A percentile compares a stretch with the other conserved stretches of the same genome.
Evolutionary conservation across 2,113 vertebrate genomes (phyloP).

Genomic region (Macrotis lagotis): DNA sequence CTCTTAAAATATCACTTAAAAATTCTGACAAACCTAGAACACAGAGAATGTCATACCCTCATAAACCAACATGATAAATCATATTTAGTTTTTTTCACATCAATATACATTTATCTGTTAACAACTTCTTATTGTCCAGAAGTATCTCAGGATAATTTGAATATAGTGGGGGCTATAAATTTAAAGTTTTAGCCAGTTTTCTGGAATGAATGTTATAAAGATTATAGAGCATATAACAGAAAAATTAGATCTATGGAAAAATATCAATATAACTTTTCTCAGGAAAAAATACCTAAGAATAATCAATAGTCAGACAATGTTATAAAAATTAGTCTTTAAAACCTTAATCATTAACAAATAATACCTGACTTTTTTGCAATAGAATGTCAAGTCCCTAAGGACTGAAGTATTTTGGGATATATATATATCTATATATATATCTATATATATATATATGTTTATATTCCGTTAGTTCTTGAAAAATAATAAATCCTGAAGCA

Average conservation of each 20-base stretch:
- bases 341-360: neutral
- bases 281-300: neutral
- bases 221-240: neutral
- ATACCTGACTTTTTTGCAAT: neutral
- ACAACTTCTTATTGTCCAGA: neutral
- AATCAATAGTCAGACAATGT: neutral
- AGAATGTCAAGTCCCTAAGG: neutral
- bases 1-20: neutral
- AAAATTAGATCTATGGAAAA: neutral
- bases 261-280: neutral
- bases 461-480: neutral
- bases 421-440: no score
- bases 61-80: neutral
- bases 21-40: neutral
- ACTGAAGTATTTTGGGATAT: no score
- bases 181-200: neutral
- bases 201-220: neutral
- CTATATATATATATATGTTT: neutral
- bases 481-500: neutral
- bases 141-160: neutral
- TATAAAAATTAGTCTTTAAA: neutral
- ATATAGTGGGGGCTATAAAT: neutral
- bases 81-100: neutral
- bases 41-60: neutral
- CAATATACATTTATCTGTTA: neutral